A percentile compares a stretch with the other conserved stretches of the same genome.
Evolutionary conservation across 2,888 invertebrate species (phyloP).

Genomic region (Resseliella maxima): DNA sequence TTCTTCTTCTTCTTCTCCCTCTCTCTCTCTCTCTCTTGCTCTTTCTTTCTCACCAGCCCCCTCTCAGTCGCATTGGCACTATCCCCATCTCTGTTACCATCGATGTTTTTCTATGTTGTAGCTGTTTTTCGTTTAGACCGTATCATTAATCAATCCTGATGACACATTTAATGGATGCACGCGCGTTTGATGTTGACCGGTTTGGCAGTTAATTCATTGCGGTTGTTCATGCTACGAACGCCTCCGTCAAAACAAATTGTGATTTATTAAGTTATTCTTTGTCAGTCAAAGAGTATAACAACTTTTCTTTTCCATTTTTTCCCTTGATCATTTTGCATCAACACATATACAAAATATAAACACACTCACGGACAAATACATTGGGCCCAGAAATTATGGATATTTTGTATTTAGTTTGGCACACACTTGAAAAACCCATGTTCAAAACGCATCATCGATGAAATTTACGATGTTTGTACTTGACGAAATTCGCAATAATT

Average conservation of each 20-base stretch:
- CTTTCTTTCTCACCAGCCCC: too few species aligned
- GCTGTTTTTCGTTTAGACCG: slow-evolving; percentile 48
- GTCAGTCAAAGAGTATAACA: slow-evolving; percentile 53
- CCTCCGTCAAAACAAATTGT: slow-evolving; percentile 55
- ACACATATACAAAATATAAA: not conserved
- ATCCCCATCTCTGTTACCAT: too few species aligned
- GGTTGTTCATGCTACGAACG: slow-evolving; percentile 55
- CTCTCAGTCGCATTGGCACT: too few species aligned
- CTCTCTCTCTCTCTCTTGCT: too few species aligned
- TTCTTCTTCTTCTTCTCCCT: too few species aligned
- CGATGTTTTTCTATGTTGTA: slow-evolving; percentile 6
- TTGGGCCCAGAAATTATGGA: too few species aligned
- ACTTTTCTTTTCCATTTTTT: slow-evolving; percentile 45
- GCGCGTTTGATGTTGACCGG: slow-evolving; percentile 54
- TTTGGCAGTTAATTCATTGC: slow-evolving; percentile 55
- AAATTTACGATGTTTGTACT: slow-evolving; percentile 47
- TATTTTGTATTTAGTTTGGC: not conserved
- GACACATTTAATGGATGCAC: slow-evolving; percentile 55
- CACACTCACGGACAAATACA: too few species aligned
- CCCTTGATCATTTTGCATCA: slow-evolving; percentile 5
- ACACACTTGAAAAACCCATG: not conserved
- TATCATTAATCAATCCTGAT: slow-evolving; percentile 55
- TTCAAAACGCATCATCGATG: not conserved
- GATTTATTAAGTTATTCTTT: slow-evolving; percentile 55
- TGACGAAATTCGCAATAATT: slow-evolving; percentile 47